Conservation (phyloP, 2,113 vertebrate species). For the Tupaia tana region DNA sequence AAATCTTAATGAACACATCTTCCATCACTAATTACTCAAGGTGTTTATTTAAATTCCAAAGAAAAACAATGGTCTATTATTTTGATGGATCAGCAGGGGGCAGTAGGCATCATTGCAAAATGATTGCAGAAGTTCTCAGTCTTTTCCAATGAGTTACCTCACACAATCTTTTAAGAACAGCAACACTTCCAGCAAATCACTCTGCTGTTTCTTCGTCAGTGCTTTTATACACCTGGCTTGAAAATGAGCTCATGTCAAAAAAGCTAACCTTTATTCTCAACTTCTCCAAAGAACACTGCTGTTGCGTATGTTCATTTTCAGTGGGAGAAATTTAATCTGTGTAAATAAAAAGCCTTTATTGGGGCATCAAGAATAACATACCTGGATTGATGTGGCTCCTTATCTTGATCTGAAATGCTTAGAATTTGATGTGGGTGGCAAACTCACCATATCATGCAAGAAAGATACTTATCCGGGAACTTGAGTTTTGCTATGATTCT, state of each 20-base stretch:
- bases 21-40: neutral
- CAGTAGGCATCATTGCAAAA: slow-evolving; percentile 64
- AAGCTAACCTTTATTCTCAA: neutral
- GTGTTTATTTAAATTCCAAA: neutral
- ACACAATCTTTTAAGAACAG: neutral
- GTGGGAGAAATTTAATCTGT: neutral
- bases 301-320: slow-evolving; percentile 42
- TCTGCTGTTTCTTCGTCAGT: neutral
- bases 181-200: neutral
- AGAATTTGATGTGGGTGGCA: neutral
- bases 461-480: neutral
- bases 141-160: neutral
- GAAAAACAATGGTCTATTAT: slow-evolving; percentile 44
- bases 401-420: neutral
- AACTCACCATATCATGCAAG: neutral
- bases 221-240: neutral
- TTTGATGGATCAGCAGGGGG: slow-evolving; percentile 60
- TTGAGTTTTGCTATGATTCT: neutral
- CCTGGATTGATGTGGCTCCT: neutral
- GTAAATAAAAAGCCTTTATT: neutral
- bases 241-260: slow-evolving; percentile 7
- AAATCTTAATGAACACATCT: neutral
- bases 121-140: neutral
- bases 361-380: neutral
- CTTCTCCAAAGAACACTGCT: neutral